Percentiles rank a stretch among this genome's conserved stretches.
phyloP scores from a whole-genome alignment of 2,113 vertebrate genomes.

The Circaetus gallicus region DNA sequence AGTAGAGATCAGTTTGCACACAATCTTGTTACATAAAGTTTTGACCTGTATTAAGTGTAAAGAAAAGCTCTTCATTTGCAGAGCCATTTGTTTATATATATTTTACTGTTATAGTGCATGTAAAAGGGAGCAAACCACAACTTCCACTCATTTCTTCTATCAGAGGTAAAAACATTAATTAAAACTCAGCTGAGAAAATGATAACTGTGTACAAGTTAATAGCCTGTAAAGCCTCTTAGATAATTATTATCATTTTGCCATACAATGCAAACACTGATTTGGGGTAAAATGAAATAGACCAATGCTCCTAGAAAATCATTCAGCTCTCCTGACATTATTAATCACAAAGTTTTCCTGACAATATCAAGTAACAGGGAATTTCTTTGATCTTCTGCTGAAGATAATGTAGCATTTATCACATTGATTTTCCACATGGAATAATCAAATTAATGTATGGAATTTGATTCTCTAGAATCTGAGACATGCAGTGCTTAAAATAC shows the following conservation, averaged over 20 bases:
- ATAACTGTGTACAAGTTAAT: not conserved
- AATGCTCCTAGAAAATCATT: not conserved
- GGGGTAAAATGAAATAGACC: not conserved
- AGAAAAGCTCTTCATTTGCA: not conserved
- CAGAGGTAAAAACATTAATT: not conserved
- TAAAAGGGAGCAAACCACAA: not conserved
- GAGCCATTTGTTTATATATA: not conserved
- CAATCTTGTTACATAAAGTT: not conserved
- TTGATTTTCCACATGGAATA: not conserved
- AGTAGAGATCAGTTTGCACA: not conserved
- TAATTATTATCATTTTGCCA: not conserved
- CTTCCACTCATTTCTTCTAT: not conserved
- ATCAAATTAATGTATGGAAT: not conserved
- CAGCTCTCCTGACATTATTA: not conserved
- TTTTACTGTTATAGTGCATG: not conserved
- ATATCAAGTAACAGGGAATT: not conserved
- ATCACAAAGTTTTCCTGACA: not conserved
- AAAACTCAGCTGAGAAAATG: not conserved
- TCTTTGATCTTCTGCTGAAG: not conserved
- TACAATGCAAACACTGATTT: not conserved
- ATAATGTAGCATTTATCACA: not conserved
- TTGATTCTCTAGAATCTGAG: not conserved
- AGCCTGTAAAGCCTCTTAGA: not conserved
- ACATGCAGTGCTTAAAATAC: not conserved
- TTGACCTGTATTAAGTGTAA: not conserved